phyloP scores from a whole-genome alignment of 2,888 invertebrate genomes.

The Mythimna ferrago region DNA sequence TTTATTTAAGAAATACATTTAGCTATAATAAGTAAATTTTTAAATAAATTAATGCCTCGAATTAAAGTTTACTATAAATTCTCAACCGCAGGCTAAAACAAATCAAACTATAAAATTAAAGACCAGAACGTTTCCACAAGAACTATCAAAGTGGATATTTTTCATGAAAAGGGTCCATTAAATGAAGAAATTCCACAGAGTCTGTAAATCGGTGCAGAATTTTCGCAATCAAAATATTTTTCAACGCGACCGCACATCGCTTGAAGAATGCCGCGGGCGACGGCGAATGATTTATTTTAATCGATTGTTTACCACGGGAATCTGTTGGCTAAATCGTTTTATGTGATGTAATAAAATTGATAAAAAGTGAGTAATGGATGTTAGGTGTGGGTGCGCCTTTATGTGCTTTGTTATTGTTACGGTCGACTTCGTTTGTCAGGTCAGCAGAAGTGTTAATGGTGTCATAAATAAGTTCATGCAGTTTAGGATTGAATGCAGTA shows the following conservation, averaged over 20 bases:
- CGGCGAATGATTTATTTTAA: conserved; percentile 63
- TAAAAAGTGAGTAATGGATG: conserved; percentile 60
- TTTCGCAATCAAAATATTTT: conserved; percentile 70
- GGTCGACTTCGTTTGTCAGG: conserved; percentile 17
- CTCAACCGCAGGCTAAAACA: background rate
- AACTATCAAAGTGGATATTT: conserved; percentile 47
- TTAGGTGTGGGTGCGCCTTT: conserved; percentile 25
- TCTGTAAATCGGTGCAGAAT: conserved; percentile 62
- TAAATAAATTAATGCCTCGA: background rate
- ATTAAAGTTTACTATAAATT: background rate
- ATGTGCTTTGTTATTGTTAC: conserved; percentile 51
- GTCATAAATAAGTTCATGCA: conserved; percentile 27
- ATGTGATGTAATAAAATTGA: conserved; percentile 69
- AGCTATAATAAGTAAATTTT: background rate
- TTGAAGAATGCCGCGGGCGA: conserved; percentile 58
- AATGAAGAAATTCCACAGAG: conserved; percentile 56
- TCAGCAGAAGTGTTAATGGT: conserved; percentile 30
- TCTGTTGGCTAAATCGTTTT: conserved; percentile 70
- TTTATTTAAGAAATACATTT: background rate
- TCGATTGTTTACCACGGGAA: conserved; percentile 61
- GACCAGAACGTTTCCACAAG: conserved; percentile 15
- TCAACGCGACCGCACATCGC: conserved; percentile 55
- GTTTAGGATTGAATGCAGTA: conserved; percentile 1
- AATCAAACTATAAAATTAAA: conserved; percentile 34
- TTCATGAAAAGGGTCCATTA: conserved; percentile 50